Evolutionary conservation across 2,113 vertebrate species (phyloP), one percentile per base, ranked within the genome.

Genomic region (Rhipidura dahli): DNA sequence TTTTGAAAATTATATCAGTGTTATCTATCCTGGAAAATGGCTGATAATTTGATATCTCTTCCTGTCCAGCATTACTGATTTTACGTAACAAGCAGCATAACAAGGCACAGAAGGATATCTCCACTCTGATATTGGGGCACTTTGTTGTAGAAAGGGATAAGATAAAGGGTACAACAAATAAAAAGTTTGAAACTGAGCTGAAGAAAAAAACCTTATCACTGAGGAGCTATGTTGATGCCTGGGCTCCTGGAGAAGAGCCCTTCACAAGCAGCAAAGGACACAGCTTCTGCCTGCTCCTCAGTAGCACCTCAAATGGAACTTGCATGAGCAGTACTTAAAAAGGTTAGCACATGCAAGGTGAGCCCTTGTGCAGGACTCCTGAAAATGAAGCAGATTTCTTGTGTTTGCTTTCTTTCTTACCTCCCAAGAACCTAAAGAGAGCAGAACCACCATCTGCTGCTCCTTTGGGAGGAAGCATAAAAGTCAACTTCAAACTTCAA

Each of bases 401-500:
- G 8, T 39, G 6, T 57, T 87, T 70, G 13, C 26, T 87, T 84
- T 7, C 30, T 56, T 60, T 83, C 39, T 72, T 73, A 60, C 28
- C 33, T 73, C 22, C 7, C 5, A 63, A 63, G 15, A 78, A 68
- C 17, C 28, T 59, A 60, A 14, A 28, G 47, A 79, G 11, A 60
- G 13, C 9, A 77, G 26, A 92, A 66, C 15, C 27, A 84, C 31
- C 51, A 86, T 78, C n/a, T 78, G 28, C 40, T 84, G 10, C 14
- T 89, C 57, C 40, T 94, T 51, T 69, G 49, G 26, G 65, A 95
- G 15, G 28, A 66, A 75, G 18, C 27, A 42, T 85, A 73, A 94
- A 84, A 87, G 45, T 76, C 45, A 91, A 19, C 44, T 90, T 78
- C 68, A 94, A 39, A 93, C 66, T 83, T 75, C 85, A 96, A 13